phyloP scores from a whole-genome alignment of 2,797 vertebrate genomes.

The Notamacropus eugenii region DNA sequence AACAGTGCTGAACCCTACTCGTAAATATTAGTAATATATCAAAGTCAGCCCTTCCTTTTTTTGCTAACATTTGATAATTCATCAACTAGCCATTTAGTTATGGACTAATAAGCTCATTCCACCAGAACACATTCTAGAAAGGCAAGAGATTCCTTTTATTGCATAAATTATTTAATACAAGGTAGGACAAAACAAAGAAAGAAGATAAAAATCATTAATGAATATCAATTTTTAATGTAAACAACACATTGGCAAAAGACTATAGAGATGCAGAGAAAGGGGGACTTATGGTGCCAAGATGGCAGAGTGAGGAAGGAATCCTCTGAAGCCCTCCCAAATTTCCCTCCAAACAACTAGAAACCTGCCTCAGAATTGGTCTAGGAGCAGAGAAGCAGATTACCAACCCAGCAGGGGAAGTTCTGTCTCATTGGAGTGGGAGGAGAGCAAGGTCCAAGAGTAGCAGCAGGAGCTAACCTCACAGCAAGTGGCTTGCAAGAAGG shows the following conservation, averaged over 20 bases:
- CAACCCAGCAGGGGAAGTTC: neutral
- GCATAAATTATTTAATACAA: neutral
- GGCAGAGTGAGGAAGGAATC: neutral
- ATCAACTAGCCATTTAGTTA: neutral
- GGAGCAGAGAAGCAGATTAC: neutral
- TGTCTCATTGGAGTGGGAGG: neutral
- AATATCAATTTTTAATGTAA: neutral
- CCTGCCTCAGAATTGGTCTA: neutral
- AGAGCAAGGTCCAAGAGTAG: neutral
- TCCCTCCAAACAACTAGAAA: neutral
- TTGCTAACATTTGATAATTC: neutral
- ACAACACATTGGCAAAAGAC: neutral
- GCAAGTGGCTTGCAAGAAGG: neutral
- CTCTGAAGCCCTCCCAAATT: neutral
- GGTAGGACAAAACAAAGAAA: neutral
- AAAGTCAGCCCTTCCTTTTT: neutral
- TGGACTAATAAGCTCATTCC: neutral
- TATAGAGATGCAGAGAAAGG: neutral
- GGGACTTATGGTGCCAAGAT: neutral
- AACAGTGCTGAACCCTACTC: neutral
- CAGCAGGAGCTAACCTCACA: neutral
- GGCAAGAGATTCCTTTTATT: neutral
- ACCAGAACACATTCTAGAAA: neutral
- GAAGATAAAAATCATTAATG: neutral
- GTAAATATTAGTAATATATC: neutral